phyloP scores from a whole-genome alignment of 2,888 invertebrate genomes.

The Ganaspis brasiliensis region DNA sequence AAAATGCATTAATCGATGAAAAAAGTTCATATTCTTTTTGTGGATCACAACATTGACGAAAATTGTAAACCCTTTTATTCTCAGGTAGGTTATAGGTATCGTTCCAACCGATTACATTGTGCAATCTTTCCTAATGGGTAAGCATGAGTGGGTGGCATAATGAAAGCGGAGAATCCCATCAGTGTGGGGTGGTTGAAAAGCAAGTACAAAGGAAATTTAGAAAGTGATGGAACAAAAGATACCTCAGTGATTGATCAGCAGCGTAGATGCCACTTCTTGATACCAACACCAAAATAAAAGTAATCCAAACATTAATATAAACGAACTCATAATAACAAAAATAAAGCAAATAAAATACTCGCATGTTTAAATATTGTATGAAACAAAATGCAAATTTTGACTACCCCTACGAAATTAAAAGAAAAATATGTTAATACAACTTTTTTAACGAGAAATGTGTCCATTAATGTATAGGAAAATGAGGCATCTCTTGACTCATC shows the following conservation, averaged over 20 bases:
- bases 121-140: slow-evolving; percentile 76
- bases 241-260: slow-evolving; percentile 75
- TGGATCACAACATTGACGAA: not conserved
- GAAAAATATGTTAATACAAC: too few relatives aligned
- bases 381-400: too few relatives aligned
- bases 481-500: slow-evolving; percentile 5
- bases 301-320: slow-evolving; percentile 57
- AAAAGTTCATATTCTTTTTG: slow-evolving; percentile 44
- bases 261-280: slow-evolving; percentile 76
- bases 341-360: too few relatives aligned
- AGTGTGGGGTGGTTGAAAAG: slow-evolving; percentile 66
- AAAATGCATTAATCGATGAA: slow-evolving; percentile 9
- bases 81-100: slow-evolving; percentile 34
- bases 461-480: not conserved
- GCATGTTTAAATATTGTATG: too few relatives aligned
- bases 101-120: slow-evolving; percentile 69
- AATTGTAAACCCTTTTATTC: not conserved
- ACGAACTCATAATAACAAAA: too few relatives aligned
- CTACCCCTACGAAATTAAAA: too few relatives aligned
- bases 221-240: slow-evolving; percentile 76
- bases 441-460: too few relatives aligned
- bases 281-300: slow-evolving; percentile 68
- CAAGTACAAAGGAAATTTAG: slow-evolving; percentile 73
- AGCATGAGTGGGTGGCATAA: slow-evolving; percentile 68
- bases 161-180: slow-evolving; percentile 72